Conservation (phyloP, 2,797 vertebrate species). For the Gallinago solitaria region DNA sequence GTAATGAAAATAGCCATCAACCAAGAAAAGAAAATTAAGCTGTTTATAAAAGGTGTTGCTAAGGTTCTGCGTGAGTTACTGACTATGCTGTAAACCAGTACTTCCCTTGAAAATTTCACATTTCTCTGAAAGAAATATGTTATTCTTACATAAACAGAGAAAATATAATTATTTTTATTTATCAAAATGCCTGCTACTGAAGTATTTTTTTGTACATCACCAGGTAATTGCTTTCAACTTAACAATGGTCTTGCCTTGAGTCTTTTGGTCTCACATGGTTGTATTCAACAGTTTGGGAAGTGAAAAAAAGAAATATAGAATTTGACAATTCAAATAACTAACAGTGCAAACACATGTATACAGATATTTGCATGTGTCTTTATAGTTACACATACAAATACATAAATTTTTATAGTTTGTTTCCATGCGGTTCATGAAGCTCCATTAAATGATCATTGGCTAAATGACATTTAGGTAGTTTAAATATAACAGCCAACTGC, state of each 20-base stretch:
- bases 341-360: not conserved
- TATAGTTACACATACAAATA: not conserved
- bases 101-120: slow-evolving; percentile 14
- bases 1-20: slow-evolving; percentile 58
- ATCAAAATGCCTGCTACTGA: slow-evolving; percentile 1
- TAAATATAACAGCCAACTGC: not conserved
- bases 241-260: not conserved
- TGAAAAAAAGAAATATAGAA: not conserved
- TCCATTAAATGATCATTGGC: not conserved
- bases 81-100: slow-evolving; percentile 24
- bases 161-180: not conserved
- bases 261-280: not conserved
- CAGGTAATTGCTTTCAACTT: not conserved
- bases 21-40: slow-evolving; percentile 32
- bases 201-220: not conserved
- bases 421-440: not conserved
- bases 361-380: not conserved
- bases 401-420: not conserved
- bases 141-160: not conserved
- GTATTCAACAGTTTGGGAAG: not conserved
- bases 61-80: slow-evolving; percentile 1
- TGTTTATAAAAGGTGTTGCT: slow-evolving; percentile 36
- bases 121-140: not conserved
- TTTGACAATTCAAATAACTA: not conserved
- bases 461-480: not conserved